Conservation (phyloP, 1,140 invertebrate genomes). For the Drosophila repleta region DNA sequence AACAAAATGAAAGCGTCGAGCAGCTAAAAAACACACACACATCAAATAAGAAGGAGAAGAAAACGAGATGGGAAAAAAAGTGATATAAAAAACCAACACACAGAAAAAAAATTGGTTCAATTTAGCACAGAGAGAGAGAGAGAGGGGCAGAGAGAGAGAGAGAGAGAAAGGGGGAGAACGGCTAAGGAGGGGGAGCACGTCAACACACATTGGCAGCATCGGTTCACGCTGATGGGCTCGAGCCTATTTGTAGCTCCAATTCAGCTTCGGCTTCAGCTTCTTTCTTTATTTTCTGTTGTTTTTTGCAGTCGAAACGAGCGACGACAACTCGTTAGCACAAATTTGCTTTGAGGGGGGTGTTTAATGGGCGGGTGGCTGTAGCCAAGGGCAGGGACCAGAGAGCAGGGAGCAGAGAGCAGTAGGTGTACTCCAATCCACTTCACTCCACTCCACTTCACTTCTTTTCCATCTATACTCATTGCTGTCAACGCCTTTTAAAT, state of each 20-base stretch:
- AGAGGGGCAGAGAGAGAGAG: no score
- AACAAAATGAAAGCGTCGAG: conserved; percentile 71
- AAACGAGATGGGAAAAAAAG: conserved; percentile 23
- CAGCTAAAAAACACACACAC: conserved; percentile 39
- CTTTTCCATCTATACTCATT: conserved; percentile 13
- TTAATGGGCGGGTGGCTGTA: conserved; percentile 25
- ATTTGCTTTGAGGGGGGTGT: conserved; percentile 55
- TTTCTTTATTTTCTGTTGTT: conserved; percentile 27
- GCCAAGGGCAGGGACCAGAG: not conserved
- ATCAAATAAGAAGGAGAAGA: not conserved
- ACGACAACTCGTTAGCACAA: conserved; percentile 78
- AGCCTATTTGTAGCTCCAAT: conserved; percentile 64
- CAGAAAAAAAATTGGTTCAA: conserved; percentile 73
- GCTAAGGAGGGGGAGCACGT: conserved; percentile 14
- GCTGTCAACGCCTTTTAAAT: conserved; percentile 78
- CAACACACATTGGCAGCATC: conserved; percentile 31
- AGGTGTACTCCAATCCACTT: not conserved
- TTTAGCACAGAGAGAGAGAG: conserved; percentile 79
- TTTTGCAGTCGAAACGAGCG: conserved; percentile 51
- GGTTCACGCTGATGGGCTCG: conserved; percentile 34
- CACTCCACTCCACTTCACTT: not conserved
- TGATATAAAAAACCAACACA: conserved; percentile 32
- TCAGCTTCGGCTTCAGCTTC: conserved; percentile 29
- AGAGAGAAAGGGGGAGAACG: no score
- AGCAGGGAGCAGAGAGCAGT: conserved; percentile 12